Conservation (phyloP, 2,113 vertebrate genomes). For the Axis porcinus region DNA sequence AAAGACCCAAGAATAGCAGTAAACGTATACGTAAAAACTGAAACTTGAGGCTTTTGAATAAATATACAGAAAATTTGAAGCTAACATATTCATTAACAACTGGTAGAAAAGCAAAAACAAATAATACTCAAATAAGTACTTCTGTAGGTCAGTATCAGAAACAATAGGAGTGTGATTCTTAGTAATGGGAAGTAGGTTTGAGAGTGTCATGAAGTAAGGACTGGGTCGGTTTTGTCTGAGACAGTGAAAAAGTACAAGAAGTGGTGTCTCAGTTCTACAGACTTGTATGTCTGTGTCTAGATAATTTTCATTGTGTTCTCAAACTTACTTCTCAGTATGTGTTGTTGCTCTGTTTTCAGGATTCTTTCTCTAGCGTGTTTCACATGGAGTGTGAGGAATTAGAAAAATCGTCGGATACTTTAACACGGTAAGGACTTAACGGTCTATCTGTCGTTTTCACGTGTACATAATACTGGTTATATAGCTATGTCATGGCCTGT, state of each 20-base stretch:
- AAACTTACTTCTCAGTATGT: not conserved
- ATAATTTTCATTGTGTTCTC: not conserved
- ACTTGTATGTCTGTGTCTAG: not conserved
- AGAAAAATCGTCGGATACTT: constrained; percentile 78
- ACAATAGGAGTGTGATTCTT: not conserved
- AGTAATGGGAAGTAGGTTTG: not conserved
- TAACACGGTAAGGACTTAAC: constrained; percentile 86
- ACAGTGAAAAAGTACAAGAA: not conserved
- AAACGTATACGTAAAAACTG: not conserved
- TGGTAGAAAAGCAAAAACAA: not conserved
- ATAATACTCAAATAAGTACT: not conserved
- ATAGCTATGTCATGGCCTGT: not conserved
- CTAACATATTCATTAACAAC: not conserved
- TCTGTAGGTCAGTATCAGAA: not conserved
- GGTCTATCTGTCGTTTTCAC: not conserved
- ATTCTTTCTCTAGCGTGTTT: constrained; percentile 96
- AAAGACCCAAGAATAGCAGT: not conserved
- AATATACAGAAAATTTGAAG: not conserved
- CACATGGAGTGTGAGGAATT: constrained; percentile 95
- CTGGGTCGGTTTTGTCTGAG: not conserved
- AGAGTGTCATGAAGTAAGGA: not conserved
- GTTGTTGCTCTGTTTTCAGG: constrained; percentile 80
- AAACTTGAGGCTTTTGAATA: not conserved
- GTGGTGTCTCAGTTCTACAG: no score
- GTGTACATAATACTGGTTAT: not conserved